phyloP scores from a whole-genome alignment of 2,888 invertebrate species.

The Poecilus cupreus region DNA sequence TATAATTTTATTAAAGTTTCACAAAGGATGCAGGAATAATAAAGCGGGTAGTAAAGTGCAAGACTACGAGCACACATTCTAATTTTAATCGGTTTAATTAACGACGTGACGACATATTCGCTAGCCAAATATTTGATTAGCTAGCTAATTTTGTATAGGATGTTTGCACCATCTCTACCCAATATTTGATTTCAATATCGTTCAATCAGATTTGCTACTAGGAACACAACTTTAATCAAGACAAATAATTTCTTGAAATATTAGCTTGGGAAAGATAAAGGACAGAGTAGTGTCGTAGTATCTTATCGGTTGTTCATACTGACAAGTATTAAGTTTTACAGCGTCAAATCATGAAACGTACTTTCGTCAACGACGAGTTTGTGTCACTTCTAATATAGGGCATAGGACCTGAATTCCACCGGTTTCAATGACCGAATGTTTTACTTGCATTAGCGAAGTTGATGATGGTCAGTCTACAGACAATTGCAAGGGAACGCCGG shows the following conservation, averaged over 20 bases:
- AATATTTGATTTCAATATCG: conserved; percentile 34
- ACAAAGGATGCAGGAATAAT: not conserved
- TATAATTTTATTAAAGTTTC: conserved; percentile 30
- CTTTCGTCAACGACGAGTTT: too few relatives aligned
- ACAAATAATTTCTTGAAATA: not conserved
- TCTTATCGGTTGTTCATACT: too few relatives aligned
- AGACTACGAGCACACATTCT: not conserved
- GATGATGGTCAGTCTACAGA: too few relatives aligned
- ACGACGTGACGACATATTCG: conserved; percentile 24
- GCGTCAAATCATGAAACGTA: too few relatives aligned
- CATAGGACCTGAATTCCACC: too few relatives aligned
- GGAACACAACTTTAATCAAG: not conserved
- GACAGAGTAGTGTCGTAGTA: too few relatives aligned
- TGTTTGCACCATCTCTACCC: conserved; percentile 12
- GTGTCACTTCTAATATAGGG: too few relatives aligned
- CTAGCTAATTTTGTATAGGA: conserved; percentile 21
- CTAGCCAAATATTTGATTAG: conserved; percentile 23
- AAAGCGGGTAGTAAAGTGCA: not conserved
- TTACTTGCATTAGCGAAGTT: too few relatives aligned
- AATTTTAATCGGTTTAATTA: conserved; percentile 42
- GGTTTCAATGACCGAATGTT: too few relatives aligned
- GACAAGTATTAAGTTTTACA: too few relatives aligned
- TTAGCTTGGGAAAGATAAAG: too few relatives aligned
- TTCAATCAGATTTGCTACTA: not conserved
- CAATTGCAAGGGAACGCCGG: too few relatives aligned